A percentile compares a stretch with the other conserved stretches of the same genome.
Conservation (phyloP, 1,140 invertebrate species). For the Anastrepha ludens region DNA sequence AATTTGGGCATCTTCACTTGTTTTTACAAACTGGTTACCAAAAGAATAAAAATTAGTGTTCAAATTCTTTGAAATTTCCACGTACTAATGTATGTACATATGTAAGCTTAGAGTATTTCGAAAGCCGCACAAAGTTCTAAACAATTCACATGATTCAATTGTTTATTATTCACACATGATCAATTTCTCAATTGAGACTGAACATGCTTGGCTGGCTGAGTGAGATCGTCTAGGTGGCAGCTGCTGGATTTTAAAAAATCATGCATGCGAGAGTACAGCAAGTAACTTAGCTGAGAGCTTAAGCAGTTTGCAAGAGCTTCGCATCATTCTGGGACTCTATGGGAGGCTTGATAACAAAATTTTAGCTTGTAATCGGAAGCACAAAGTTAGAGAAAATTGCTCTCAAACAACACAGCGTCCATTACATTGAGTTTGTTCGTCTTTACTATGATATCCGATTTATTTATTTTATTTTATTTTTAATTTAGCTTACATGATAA, state of each 20-base stretch:
- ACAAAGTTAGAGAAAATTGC: too few species aligned
- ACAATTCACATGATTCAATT: background rate
- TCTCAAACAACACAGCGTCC: too few species aligned
- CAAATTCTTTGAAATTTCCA: constrained; percentile 9
- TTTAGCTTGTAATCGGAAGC: too few species aligned
- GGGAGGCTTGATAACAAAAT: too few species aligned
- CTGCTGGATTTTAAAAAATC: background rate
- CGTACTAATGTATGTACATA: background rate
- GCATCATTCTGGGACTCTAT: background rate
- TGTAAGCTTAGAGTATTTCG: background rate
- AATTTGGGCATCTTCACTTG: constrained; percentile 35
- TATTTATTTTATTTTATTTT: too few species aligned
- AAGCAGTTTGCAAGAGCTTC: background rate
- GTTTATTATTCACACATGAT: background rate
- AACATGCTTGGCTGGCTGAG: background rate
- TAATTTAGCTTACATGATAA: too few species aligned
- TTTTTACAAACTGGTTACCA: constrained; percentile 30
- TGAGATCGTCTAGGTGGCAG: background rate
- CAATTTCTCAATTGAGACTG: constrained; percentile 21
- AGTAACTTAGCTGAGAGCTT: background rate
- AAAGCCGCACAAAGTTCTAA: background rate
- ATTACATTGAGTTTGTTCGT: too few species aligned
- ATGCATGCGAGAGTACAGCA: background rate
- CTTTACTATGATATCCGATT: too few species aligned
- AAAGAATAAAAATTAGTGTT: background rate